phyloP scores from a whole-genome alignment of 2,113 vertebrate species.

The Piprites chloris region DNA sequence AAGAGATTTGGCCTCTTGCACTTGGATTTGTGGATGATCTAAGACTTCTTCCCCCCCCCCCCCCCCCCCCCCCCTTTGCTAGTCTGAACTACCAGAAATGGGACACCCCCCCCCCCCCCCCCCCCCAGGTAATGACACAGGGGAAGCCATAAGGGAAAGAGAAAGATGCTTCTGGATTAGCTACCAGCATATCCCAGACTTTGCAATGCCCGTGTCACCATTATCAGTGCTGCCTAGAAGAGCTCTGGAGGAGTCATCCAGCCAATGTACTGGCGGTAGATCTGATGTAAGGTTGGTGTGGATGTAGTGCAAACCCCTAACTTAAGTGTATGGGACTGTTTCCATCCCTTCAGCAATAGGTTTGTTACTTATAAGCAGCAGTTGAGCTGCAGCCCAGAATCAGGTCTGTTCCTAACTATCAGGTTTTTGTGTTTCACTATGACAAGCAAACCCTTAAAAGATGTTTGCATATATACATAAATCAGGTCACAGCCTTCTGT shows the following conservation, averaged over 20 bases:
- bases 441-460: background rate
- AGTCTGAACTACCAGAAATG: background rate
- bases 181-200: background rate
- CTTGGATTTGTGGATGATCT: background rate
- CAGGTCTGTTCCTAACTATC: background rate
- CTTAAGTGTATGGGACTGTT: background rate
- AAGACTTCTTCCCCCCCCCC: no score
- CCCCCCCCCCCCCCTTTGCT: background rate
- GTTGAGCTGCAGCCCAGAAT: background rate
- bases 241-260: background rate
- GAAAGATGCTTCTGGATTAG: background rate
- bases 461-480: background rate
- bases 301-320: background rate
- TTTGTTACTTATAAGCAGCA: background rate
- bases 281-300: background rate
- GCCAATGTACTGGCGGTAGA: rapidly evolving
- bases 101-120: background rate
- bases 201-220: background rate
- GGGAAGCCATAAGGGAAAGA: background rate
- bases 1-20: background rate
- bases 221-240: background rate
- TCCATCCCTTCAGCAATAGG: background rate
- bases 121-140: background rate
- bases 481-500: background rate
- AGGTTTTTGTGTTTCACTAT: background rate